Percentiles rank a stretch among this genome's conserved stretches.
Evolutionary conservation across 2,113 vertebrate genomes (phyloP).

Genomic region (Colaptes auratus): DNA sequence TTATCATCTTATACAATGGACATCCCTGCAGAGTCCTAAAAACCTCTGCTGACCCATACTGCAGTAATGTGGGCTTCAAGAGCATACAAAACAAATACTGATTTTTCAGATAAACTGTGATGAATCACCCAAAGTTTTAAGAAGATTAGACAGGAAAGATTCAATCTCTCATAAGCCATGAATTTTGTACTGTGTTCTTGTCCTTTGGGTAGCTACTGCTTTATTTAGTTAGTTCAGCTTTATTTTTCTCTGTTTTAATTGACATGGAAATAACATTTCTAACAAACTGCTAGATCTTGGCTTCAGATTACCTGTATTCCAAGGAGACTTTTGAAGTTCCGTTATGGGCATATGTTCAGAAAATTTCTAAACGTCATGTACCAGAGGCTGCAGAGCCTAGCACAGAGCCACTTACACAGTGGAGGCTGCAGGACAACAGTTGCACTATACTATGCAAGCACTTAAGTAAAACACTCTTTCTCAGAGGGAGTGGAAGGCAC

Average conservation of each 20-base stretch:
- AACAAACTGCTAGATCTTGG: background rate
- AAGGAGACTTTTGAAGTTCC: background rate
- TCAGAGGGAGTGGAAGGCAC: background rate
- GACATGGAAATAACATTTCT: background rate
- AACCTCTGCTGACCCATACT: background rate
- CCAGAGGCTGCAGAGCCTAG: rapidly evolving
- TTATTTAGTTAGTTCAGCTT: background rate
- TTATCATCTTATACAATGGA: background rate
- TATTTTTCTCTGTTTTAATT: background rate
- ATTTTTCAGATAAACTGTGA: background rate
- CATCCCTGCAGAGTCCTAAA: background rate
- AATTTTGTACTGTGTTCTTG: background rate
- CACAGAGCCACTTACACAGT: background rate
- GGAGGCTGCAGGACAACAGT: background rate
- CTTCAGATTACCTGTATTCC: background rate
- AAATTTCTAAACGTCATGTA: background rate
- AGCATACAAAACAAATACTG: background rate
- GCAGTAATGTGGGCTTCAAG: background rate
- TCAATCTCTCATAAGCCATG: background rate
- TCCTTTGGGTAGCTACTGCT: background rate
- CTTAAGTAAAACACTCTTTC: background rate
- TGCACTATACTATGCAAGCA: background rate
- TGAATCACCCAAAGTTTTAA: background rate
- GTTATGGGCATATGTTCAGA: background rate
- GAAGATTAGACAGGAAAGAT: background rate